Evolutionary conservation across 2,888 invertebrate species (phyloP).

Genomic region (Ichneumoninae sp.): DNA sequence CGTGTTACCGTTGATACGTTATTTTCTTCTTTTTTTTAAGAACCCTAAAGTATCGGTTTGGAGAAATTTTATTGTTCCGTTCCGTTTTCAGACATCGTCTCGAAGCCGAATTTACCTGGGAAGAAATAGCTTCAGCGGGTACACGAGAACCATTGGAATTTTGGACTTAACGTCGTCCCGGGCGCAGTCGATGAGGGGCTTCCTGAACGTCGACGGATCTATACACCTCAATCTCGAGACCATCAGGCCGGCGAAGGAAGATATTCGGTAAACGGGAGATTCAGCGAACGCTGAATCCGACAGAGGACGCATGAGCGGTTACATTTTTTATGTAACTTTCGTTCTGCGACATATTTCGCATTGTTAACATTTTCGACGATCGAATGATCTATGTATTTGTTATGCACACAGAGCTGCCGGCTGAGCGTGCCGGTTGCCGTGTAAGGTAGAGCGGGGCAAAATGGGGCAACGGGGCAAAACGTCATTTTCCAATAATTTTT

Average conservation of each 20-base stretch:
- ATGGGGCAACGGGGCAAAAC: too few species aligned
- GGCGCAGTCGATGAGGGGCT: neutral
- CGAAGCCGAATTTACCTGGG: slow-evolving; percentile 43
- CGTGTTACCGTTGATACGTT: neutral
- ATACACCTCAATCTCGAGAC: slow-evolving; percentile 23
- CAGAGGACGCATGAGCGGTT: too few species aligned
- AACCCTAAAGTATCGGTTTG: too few species aligned
- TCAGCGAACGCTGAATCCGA: neutral
- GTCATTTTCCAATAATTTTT: too few species aligned
- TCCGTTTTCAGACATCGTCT: slow-evolving; percentile 19
- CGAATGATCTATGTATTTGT: too few species aligned
- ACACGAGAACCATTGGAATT: slow-evolving; percentile 20
- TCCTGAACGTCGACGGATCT: neutral
- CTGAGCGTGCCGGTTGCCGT: too few species aligned
- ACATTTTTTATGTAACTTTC: too few species aligned
- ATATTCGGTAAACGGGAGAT: neutral
- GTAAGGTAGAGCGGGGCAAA: too few species aligned
- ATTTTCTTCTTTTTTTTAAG: neutral
- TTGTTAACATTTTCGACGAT: too few species aligned
- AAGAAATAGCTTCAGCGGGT: slow-evolving; percentile 27
- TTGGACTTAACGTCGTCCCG: neutral
- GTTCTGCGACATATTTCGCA: too few species aligned
- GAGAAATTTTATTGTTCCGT: neutral
- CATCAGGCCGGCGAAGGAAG: slow-evolving; percentile 12
- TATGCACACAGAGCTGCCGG: too few species aligned